These are phyloP conservation scores for Pipistrellus pygmaeus DNA, from an alignment of 2,797 vertebrate species.

Conservation along the genomic window DNA sequence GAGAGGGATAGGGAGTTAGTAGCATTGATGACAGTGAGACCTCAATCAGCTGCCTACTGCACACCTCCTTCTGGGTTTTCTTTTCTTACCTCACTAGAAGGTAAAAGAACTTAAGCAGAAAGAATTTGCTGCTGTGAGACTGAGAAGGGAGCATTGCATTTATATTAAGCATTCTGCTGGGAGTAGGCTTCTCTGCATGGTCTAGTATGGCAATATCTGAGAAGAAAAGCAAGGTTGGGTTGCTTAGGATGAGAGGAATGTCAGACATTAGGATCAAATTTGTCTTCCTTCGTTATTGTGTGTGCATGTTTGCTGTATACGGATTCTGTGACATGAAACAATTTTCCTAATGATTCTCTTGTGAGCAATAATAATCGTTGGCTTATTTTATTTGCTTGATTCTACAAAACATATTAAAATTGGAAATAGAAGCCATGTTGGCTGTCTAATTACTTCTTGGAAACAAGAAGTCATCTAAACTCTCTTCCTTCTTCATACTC, in stretches of 20 bases:
- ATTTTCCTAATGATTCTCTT: slow-evolving; percentile 53
- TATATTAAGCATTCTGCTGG: not conserved
- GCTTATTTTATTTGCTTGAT: slow-evolving; percentile 46
- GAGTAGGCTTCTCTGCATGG: not conserved
- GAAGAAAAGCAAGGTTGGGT: not conserved
- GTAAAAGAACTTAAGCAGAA: not conserved
- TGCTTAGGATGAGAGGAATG: not conserved
- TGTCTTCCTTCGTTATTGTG: not conserved
- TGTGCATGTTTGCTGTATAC: not conserved
- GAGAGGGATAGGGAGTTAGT: no score
- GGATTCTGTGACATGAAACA: not conserved
- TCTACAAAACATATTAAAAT: slow-evolving; percentile 13
- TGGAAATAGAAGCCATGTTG: slow-evolving; percentile 16
- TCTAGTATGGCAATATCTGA: not conserved
- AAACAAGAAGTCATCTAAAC: not conserved
- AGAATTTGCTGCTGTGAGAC: not conserved
- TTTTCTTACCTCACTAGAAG: not conserved
- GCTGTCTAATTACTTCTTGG: not conserved
- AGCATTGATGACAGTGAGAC: no score
- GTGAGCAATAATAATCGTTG: not conserved
- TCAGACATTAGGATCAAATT: slow-evolving; percentile 20
- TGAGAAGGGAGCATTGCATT: not conserved
- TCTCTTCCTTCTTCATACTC: not conserved
- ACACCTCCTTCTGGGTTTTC: not conserved
- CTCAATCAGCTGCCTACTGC: no score